A percentile compares a stretch with the other conserved stretches of the same genome.
Evolutionary conservation across 2,113 vertebrate genomes (phyloP).

Genomic region (Rhegmatorhina hoffmannsi): DNA sequence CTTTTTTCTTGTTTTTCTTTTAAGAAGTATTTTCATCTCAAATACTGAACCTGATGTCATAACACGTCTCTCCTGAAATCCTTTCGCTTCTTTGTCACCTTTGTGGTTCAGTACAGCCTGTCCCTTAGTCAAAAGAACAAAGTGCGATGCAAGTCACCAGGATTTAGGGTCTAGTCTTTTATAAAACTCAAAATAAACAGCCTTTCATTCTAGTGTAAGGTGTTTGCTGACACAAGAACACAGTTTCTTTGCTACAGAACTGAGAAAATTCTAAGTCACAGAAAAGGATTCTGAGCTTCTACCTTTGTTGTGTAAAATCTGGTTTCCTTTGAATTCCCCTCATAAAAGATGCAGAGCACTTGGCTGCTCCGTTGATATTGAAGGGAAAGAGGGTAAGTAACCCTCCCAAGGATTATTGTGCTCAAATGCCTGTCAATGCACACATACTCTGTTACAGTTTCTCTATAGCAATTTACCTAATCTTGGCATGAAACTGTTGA

Average conservation of each 20-base stretch:
- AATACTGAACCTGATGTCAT: not conserved
- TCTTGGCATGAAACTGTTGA: not conserved
- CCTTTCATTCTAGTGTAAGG: not conserved
- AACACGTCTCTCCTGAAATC: not conserved
- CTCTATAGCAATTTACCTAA: not conserved
- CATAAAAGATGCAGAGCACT: not conserved
- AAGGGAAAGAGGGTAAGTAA: not conserved
- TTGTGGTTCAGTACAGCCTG: not conserved
- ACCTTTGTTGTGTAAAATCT: not conserved
- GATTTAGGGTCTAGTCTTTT: not conserved
- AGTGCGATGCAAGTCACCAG: not conserved
- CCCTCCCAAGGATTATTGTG: not conserved
- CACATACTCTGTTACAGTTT: accelerated
- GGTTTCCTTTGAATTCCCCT: not conserved
- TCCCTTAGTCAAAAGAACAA: not conserved
- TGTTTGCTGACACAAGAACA: not conserved
- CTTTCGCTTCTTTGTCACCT: not conserved
- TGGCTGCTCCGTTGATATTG: not conserved
- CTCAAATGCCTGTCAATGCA: not conserved
- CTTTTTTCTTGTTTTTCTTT: not conserved
- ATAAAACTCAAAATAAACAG: not conserved
- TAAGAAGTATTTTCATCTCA: not conserved
- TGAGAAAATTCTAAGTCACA: not conserved
- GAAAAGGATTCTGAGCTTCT: not conserved
- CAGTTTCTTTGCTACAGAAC: not conserved